Percentiles rank a stretch among this genome's conserved stretches.
phyloP scores from a whole-genome alignment of 2,797 vertebrate species.

The Cossypha heuglini region DNA sequence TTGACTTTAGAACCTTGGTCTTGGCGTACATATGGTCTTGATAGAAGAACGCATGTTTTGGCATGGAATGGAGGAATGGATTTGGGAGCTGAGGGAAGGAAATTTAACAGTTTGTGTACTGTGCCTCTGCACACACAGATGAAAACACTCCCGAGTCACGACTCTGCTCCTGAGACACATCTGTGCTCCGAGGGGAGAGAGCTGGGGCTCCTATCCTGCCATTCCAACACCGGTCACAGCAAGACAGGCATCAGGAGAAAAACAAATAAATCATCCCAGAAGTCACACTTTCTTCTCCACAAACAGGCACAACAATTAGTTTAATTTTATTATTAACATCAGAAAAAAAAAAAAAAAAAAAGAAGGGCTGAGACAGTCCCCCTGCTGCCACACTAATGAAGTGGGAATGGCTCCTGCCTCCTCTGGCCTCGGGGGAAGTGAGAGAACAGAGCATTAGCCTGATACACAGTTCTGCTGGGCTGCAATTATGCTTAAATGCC shows the following conservation, averaged over 20 bases:
- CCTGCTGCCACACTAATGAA: constrained; percentile 41
- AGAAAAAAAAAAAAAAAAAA: neutral
- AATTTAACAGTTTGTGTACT: constrained; percentile 47
- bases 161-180: fast-evolving
- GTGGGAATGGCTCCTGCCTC: constrained; percentile 21
- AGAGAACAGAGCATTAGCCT: constrained; percentile 2
- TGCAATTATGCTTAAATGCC: constrained; percentile 50
- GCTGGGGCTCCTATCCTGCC: neutral
- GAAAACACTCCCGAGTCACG: neutral
- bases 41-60: constrained; percentile 44
- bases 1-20: constrained; percentile 67
- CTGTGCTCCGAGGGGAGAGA: neutral
- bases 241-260: neutral
- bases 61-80: neutral
- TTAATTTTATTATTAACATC: constrained; percentile 28
- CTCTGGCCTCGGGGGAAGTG: neutral
- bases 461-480: neutral
- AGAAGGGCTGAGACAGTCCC: neutral
- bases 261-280: neutral
- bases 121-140: neutral
- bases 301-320: neutral
- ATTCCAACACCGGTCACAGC: fast-evolving
- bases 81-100: neutral
- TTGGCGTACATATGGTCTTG: constrained; percentile 51
- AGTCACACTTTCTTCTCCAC: neutral